Evolutionary conservation across 37 sponge, comb jelly and placozoan genomes (phyloP).

Genomic region (Theonella swinhoei): DNA sequence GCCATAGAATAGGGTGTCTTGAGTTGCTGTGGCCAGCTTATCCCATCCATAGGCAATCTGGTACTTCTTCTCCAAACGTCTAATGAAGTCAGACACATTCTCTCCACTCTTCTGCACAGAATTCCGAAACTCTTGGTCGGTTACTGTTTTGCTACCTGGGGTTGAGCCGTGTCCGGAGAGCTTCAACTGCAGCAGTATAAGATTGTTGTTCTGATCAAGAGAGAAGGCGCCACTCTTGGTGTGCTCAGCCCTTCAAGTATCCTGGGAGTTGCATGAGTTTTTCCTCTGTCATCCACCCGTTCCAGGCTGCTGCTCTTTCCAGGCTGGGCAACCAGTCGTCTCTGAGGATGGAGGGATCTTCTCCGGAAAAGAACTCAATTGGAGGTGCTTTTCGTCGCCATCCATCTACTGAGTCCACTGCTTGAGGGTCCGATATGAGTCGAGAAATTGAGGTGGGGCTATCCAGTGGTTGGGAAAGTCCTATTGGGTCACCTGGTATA

Average conservation of each 20-base stretch:
- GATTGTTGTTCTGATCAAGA: background rate
- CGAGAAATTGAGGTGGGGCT: background rate
- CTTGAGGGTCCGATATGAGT: background rate
- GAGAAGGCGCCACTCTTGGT: background rate
- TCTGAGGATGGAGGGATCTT: background rate
- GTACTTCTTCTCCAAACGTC: background rate
- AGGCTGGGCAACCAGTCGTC: background rate
- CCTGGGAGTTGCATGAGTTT: background rate
- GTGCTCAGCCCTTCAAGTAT: background rate
- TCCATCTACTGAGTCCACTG: background rate
- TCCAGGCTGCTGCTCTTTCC: background rate
- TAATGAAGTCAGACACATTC: background rate
- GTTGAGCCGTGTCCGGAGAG: background rate
- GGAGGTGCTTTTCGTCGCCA: background rate
- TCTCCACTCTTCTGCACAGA: background rate
- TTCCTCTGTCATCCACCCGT: background rate
- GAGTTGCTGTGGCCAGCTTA: background rate
- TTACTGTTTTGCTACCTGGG: background rate
- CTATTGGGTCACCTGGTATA: background rate
- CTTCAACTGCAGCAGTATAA: background rate
- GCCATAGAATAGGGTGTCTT: background rate
- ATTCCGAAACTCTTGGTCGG: background rate
- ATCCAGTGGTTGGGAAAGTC: background rate
- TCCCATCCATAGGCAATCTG: slow-evolving; percentile 8
- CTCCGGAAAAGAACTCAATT: background rate